phyloP scores from a whole-genome alignment of 2,888 invertebrate species.

The Coronaproctus castanopsis region DNA sequence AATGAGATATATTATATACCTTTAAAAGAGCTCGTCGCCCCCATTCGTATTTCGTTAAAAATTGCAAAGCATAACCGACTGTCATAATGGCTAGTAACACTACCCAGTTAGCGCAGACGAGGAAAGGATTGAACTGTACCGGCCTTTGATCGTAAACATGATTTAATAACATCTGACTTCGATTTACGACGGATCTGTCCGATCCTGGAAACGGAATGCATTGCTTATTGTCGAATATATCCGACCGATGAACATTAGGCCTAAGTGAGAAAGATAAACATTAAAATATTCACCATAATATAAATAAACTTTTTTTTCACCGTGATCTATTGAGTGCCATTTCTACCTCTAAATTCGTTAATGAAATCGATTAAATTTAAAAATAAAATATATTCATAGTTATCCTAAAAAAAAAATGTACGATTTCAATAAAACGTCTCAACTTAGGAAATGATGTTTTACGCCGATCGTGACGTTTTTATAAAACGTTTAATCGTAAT shows the following conservation, averaged over 20 bases:
- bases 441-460: neutral
- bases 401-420: neutral
- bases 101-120: slow-evolving; percentile 57
- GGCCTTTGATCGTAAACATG: slow-evolving; percentile 45
- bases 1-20: slow-evolving; percentile 27
- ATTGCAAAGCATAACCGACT: slow-evolving; percentile 37
- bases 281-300: too few species aligned
- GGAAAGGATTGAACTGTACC: slow-evolving; percentile 37
- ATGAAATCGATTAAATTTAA: too few species aligned
- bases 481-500: too few species aligned
- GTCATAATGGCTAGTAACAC: slow-evolving; percentile 37
- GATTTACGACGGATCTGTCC: slow-evolving; percentile 59
- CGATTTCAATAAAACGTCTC: neutral
- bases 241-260: slow-evolving; percentile 3
- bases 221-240: slow-evolving; percentile 29
- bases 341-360: too few species aligned
- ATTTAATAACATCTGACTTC: slow-evolving; percentile 58
- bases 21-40: slow-evolving; percentile 43
- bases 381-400: too few species aligned
- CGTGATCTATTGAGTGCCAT: too few species aligned
- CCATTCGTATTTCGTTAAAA: slow-evolving; percentile 38
- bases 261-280: neutral
- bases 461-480: too few species aligned
- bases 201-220: slow-evolving; percentile 62
- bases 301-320: too few species aligned